A percentile compares a stretch with the other conserved stretches of the same genome.
Evolutionary conservation across 2,888 invertebrate genomes (phyloP).

Genomic region (Zygothrica quintamaculata): DNA sequence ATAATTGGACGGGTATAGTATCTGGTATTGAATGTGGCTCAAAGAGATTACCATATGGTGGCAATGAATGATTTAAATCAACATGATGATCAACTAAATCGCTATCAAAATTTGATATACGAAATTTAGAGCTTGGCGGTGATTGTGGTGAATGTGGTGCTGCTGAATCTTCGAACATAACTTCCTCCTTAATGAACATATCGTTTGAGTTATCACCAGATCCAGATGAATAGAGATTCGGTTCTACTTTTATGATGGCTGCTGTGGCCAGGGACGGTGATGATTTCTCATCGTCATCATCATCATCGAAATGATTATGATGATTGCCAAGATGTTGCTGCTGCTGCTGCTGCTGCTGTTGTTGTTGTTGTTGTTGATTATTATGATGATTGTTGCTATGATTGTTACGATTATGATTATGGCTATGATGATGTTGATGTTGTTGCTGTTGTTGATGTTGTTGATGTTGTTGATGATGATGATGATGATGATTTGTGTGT

Average conservation of each 20-base stretch:
- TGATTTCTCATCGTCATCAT: constrained; percentile 82
- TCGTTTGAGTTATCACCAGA: constrained; percentile 84
- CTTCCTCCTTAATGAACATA: constrained; percentile 84
- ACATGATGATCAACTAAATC: constrained; percentile 83
- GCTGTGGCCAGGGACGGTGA: constrained; percentile 84
- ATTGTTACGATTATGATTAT: constrained; percentile 17
- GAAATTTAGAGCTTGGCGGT: constrained; percentile 83
- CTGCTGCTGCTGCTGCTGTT: constrained; percentile 49
- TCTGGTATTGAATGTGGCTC: constrained; percentile 84
- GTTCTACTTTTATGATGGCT: constrained; percentile 83
- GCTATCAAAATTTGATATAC: constrained; percentile 83
- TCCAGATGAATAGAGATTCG: constrained; percentile 83
- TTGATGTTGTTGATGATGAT: constrained; percentile 22
- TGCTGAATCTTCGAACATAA: constrained; percentile 83
- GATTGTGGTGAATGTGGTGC: constrained; percentile 83
- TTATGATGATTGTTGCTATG: constrained; percentile 23
- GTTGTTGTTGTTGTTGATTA: constrained; percentile 39
- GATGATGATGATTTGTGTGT: constrained; percentile 23
- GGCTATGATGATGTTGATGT: constrained; percentile 11
- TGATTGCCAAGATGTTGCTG: constrained; percentile 60
- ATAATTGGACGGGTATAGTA: constrained; percentile 83
- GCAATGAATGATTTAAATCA: constrained; percentile 82
- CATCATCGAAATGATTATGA: constrained; percentile 76
- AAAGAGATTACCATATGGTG: constrained; percentile 83
- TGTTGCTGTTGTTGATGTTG: constrained; percentile 36